Evolutionary conservation across 2,797 vertebrate species (phyloP).

Genomic region (Sebastes iracundus): DNA sequence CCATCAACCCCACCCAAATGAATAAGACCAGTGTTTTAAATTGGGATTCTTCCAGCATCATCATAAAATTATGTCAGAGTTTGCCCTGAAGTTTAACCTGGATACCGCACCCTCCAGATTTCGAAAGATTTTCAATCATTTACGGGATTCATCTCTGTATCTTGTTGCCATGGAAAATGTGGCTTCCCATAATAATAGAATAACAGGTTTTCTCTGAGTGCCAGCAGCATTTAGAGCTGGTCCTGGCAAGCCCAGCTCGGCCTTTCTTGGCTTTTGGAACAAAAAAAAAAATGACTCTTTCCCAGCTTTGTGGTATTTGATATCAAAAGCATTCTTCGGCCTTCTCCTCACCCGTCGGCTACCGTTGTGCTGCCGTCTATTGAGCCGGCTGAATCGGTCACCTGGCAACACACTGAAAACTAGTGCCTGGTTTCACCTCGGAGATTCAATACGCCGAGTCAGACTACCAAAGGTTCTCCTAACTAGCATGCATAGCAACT

Average conservation of each 20-base stretch:
- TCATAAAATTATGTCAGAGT: not conserved
- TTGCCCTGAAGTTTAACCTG: not conserved
- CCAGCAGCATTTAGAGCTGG: conserved; percentile 39
- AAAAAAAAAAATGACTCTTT: conserved; percentile 44
- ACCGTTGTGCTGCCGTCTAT: conserved; percentile 25
- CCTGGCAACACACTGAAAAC: conserved; percentile 65
- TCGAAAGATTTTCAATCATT: conserved; percentile 19
- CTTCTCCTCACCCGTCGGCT: conserved; percentile 36
- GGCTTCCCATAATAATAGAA: conserved; percentile 31
- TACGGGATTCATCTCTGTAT: conserved; percentile 36
- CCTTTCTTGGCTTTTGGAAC: conserved; percentile 23
- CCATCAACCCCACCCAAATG: not conserved
- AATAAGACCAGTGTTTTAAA: not conserved
- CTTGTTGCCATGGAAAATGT: conserved; percentile 41
- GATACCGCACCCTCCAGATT: not conserved
- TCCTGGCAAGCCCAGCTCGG: conserved; percentile 41
- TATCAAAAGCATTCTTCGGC: conserved; percentile 70
- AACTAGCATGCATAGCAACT: conserved; percentile 43
- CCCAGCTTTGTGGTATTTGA: conserved; percentile 56
- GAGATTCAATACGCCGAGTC: conserved; percentile 35
- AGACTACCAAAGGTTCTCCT: conserved; percentile 17
- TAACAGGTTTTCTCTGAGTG: conserved; percentile 35
- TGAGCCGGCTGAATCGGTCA: conserved; percentile 57
- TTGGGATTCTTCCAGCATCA: not conserved
- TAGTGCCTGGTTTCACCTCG: conserved; percentile 49